A percentile compares a stretch with the other conserved stretches of the same genome.
These are phyloP conservation scores for Sciurus carolinensis DNA, from an alignment of 2,797 vertebrate genomes.

Conservation along the genomic window DNA sequence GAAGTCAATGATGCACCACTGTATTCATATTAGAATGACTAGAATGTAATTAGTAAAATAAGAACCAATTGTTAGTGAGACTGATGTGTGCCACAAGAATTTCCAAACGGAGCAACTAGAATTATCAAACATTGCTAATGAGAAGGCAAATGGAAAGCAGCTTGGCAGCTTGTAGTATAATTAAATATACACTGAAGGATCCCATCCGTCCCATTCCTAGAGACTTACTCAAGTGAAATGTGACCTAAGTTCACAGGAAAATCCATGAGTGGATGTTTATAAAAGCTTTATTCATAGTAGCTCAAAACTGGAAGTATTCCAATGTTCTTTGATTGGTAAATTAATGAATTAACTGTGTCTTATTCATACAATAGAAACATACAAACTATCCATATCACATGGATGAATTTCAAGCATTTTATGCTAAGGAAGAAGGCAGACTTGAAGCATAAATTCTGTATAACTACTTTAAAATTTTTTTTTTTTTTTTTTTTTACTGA, in stretches of 20 bases:
- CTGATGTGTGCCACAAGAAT: not conserved
- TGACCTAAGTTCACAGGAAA: conserved; percentile 23
- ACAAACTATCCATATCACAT: not conserved
- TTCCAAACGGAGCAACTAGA: not conserved
- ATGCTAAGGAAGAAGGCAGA: not conserved
- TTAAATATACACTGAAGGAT: conserved; percentile 4
- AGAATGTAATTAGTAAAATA: not conserved
- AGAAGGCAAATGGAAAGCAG: not conserved
- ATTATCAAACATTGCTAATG: not conserved
- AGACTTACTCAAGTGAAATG: not conserved
- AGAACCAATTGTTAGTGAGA: not conserved
- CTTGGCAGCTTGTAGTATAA: conserved; percentile 10
- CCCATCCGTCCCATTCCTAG: not conserved
- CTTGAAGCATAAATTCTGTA: not conserved
- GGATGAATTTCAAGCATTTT: not conserved
- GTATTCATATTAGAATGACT: not conserved
- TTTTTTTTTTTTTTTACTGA: too few relatives aligned
- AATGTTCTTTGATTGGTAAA: not conserved
- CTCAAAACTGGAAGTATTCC: not conserved
- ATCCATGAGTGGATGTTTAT: not conserved
- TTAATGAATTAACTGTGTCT: not conserved
- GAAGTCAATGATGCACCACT: not conserved
- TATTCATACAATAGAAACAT: not conserved
- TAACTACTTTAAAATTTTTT: not conserved
- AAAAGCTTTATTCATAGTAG: not conserved